Conservation (phyloP, 2,113 vertebrate genomes). For the Eleginops maclovinus region DNA sequence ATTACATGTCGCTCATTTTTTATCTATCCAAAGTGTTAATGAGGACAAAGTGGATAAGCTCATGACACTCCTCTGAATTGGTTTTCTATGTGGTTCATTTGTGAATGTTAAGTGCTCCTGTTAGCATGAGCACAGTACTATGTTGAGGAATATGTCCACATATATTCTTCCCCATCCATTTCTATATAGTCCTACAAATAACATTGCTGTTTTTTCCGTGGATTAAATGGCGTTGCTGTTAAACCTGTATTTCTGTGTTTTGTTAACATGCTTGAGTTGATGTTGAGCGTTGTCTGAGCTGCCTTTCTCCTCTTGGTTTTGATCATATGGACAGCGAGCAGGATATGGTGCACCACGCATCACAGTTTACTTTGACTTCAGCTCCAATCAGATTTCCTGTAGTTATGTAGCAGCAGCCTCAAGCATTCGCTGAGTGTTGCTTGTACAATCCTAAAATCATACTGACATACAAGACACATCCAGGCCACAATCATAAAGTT, state of each 20-base stretch:
- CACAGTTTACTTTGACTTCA: constrained; percentile 27
- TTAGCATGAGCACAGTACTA: too few relatives aligned
- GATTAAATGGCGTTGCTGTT: neutral
- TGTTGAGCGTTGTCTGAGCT: neutral
- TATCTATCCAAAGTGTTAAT: too few relatives aligned
- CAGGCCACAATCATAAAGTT: constrained; percentile 45
- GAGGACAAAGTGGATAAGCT: too few relatives aligned
- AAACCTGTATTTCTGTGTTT: neutral
- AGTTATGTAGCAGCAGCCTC: constrained; percentile 23
- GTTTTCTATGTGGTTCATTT: too few relatives aligned
- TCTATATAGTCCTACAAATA: neutral
- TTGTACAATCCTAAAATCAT: constrained; percentile 20
- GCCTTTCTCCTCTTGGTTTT: neutral
- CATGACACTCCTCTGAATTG: too few relatives aligned
- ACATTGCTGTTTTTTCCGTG: neutral
- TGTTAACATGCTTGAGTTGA: neutral
- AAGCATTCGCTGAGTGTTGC: constrained; percentile 29
- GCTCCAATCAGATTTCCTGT: constrained; percentile 28
- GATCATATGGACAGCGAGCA: constrained; percentile 8
- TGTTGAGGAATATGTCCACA: too few relatives aligned
- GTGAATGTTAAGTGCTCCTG: too few relatives aligned
- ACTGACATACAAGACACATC: constrained; percentile 53
- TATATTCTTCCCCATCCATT: neutral
- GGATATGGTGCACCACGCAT: constrained; percentile 17
- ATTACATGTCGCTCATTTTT: too few relatives aligned